Conservation (phyloP, 2,113 vertebrate genomes). For the Corydoras sp. region DNA sequence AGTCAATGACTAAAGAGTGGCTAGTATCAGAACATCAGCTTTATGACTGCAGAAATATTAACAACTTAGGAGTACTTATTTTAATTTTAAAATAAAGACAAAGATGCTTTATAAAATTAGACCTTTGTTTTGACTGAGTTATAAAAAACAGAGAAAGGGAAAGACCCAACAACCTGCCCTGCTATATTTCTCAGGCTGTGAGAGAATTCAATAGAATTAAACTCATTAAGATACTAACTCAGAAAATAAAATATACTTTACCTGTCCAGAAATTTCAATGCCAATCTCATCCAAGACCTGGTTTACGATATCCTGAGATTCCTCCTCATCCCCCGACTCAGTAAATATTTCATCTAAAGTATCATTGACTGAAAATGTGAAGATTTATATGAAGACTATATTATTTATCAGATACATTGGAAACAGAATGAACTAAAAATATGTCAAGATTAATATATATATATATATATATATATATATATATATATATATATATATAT, state of each 20-base stretch:
- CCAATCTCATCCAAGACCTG: constrained; percentile 97
- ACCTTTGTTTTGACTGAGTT: constrained; percentile 20
- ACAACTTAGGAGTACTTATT: too few species aligned
- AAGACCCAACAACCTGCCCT: too few species aligned
- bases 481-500: not conserved
- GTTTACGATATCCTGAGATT: constrained; percentile 95
- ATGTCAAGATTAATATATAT: not conserved
- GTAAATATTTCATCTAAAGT: constrained; percentile 95
- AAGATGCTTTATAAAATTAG: too few species aligned
- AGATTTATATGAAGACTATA: not conserved
- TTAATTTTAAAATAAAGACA: not conserved
- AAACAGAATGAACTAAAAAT: not conserved
- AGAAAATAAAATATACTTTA: constrained; percentile 43
- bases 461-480: not conserved
- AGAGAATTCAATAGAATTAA: not conserved
- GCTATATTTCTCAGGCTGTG: too few species aligned
- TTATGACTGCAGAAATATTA: not conserved
- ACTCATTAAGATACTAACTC: not conserved
- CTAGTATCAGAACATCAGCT: constrained; percentile 2
- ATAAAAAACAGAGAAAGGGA: not conserved
- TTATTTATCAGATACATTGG: not conserved
- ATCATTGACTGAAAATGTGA: constrained; percentile 73
- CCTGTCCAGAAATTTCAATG: constrained; percentile 96
- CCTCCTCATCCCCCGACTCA: constrained; percentile 93
- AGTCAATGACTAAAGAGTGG: not conserved